Evolutionary conservation across 2,888 invertebrate genomes (phyloP).

Genomic region (Cataglyphis cursor): DNA sequence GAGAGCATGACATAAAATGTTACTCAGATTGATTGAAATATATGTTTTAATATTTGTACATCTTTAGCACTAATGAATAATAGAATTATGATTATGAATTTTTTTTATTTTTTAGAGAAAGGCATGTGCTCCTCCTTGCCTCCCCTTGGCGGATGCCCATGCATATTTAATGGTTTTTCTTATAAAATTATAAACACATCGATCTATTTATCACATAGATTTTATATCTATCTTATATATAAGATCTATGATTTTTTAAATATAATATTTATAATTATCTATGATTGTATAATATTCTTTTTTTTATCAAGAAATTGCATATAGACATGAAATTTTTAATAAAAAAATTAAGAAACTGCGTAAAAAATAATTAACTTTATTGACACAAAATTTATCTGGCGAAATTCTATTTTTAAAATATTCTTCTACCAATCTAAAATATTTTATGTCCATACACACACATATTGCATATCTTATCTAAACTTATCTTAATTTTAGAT

Average conservation of each 20-base stretch:
- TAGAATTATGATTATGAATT: too few relatives aligned
- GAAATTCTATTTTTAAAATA: not conserved
- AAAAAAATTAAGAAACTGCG: not conserved
- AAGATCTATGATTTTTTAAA: too few relatives aligned
- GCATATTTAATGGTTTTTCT: not conserved
- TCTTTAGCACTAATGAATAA: too few relatives aligned
- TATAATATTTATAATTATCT: too few relatives aligned
- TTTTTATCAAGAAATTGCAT: not conserved
- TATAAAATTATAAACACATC: not conserved
- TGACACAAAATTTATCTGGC: not conserved
- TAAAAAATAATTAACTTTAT: not conserved
- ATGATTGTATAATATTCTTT: too few relatives aligned
- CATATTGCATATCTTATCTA: not conserved
- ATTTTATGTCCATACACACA: not conserved
- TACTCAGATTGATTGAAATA: too few relatives aligned
- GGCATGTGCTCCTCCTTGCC: too few relatives aligned
- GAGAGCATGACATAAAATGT: too few relatives aligned
- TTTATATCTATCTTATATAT: too few relatives aligned
- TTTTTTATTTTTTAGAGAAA: too few relatives aligned
- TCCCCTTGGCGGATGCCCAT: too few relatives aligned
- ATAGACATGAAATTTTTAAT: not conserved
- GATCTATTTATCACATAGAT: not conserved
- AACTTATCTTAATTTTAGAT: not conserved
- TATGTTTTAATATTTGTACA: too few relatives aligned
- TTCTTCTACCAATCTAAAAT: not conserved